Evolutionary conservation across 2,797 vertebrate species (phyloP).

Genomic region (Cephalopachus bancanus): DNA sequence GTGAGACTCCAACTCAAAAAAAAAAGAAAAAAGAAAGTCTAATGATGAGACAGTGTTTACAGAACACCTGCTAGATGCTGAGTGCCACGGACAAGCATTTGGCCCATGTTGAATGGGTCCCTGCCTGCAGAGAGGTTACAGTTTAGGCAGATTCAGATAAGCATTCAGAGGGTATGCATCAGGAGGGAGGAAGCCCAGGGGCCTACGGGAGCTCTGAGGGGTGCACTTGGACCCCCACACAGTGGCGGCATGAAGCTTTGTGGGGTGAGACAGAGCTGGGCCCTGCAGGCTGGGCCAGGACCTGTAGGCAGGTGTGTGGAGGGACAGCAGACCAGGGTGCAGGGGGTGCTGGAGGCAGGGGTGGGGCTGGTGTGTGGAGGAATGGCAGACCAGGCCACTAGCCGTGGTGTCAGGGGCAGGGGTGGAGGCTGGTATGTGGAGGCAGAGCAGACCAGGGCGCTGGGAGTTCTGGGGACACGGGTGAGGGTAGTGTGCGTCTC

Average conservation of each 20-base stretch:
- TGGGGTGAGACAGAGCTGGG: neutral
- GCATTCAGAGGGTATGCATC: neutral
- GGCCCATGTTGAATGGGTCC: neutral
- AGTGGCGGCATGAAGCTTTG: neutral
- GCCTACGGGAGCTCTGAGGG: neutral
- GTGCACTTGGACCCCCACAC: neutral
- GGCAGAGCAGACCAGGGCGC: neutral
- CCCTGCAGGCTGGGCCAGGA: neutral
- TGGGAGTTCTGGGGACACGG: neutral
- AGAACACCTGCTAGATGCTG: neutral
- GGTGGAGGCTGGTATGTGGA: neutral
- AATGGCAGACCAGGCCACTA: neutral
- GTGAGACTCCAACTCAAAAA: no score
- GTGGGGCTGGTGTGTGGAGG: neutral
- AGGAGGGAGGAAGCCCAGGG: no score
- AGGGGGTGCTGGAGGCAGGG: neutral
- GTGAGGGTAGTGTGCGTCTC: neutral
- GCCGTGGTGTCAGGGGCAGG: no score
- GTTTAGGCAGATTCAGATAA: neutral
- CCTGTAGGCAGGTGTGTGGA: neutral
- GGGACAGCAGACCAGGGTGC: neutral
- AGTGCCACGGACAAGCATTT: neutral
- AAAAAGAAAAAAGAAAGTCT: neutral
- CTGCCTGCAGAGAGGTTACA: neutral
- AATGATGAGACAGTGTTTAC: neutral